phyloP scores from a whole-genome alignment of 2,797 vertebrate genomes.

The Dicrostonyx torquatus region DNA sequence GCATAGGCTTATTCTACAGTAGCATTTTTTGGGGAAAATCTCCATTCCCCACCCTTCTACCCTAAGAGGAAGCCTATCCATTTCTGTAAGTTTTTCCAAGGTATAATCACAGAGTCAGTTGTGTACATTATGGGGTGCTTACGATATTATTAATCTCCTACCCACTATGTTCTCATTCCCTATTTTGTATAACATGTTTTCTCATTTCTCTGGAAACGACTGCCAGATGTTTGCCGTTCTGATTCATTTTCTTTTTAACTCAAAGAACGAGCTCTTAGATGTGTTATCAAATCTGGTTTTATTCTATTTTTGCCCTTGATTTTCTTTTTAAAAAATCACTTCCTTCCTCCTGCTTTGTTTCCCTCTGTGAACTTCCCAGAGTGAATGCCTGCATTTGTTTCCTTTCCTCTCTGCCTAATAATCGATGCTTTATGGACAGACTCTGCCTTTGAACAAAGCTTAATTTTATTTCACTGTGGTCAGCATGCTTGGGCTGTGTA shows the following conservation, averaged over 20 bases:
- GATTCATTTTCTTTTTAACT: background rate
- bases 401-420: slow-evolving; percentile 64
- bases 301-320: slow-evolving; percentile 68
- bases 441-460: slow-evolving; percentile 69
- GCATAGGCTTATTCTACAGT: background rate
- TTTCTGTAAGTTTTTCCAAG: slow-evolving; percentile 24
- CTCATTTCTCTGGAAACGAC: slow-evolving; percentile 48
- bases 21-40: background rate
- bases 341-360: slow-evolving; percentile 66
- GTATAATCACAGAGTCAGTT: background rate
- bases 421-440: slow-evolving; percentile 62
- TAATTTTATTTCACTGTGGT: slow-evolving; percentile 71
- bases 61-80: background rate
- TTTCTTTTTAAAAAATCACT: slow-evolving; percentile 68
- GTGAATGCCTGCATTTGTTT: slow-evolving; percentile 62
- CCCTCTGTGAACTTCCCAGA: slow-evolving; percentile 59
- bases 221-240: slow-evolving; percentile 69
- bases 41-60: background rate
- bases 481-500: slow-evolving; percentile 16
- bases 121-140: background rate
- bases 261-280: slow-evolving; percentile 53
- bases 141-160: background rate
- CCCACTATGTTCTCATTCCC: background rate
- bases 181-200: background rate
- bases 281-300: slow-evolving; percentile 68